Base-by-base conservation (phyloP, 1,140 invertebrate genomes). In the Physella acuta region DNA sequence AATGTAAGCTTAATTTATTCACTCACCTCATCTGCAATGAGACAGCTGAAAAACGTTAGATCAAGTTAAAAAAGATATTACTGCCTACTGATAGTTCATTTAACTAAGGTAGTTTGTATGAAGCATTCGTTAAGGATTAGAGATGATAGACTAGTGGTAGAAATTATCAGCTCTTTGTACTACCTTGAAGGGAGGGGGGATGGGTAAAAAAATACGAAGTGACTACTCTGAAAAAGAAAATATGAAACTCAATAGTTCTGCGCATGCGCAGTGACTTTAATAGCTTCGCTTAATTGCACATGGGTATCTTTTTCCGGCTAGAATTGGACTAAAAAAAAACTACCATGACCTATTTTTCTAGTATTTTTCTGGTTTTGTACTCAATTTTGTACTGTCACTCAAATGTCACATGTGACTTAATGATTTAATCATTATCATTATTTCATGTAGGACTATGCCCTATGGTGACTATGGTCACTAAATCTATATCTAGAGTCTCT, bases 1-100 rank as follows among this genome's bases (percentile, higher is more conserved):
- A 55, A 53, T 20, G 24, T 53, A 36, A 20, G 28, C 5, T 26
- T n/a, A n/a, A n/a, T n/a, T n/a, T n/a, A n/a, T 8, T 31, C 3
- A 70, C 74, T 75, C 73, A 81, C 79, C 75, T 81, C 79, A 74
- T 81, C 81, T 63, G 77, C 79, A 68, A 82, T 79, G n/a, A 81
- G 69, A 68, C 79, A 81, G 64, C 81, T 82, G 78, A 70, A 80
- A 80, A n/a, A n/a, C n/a, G n/a, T n/a, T n/a, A n/a, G n/a, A n/a
- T n/a, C n/a, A n/a, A n/a, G n/a, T n/a, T n/a, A n/a, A n/a, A n/a
- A n/a, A n/a, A n/a, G n/a, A n/a, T n/a, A n/a, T n/a, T n/a, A n/a
- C n/a, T 64, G 65, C 64, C 70, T 44, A 67, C 61, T 62, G 67
- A 44, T 59, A n/a, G 28, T 16, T 5, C 28, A 60, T 5, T 31